phyloP scores from a whole-genome alignment of 2,888 invertebrate species.

The Liposcelis brunnea region DNA sequence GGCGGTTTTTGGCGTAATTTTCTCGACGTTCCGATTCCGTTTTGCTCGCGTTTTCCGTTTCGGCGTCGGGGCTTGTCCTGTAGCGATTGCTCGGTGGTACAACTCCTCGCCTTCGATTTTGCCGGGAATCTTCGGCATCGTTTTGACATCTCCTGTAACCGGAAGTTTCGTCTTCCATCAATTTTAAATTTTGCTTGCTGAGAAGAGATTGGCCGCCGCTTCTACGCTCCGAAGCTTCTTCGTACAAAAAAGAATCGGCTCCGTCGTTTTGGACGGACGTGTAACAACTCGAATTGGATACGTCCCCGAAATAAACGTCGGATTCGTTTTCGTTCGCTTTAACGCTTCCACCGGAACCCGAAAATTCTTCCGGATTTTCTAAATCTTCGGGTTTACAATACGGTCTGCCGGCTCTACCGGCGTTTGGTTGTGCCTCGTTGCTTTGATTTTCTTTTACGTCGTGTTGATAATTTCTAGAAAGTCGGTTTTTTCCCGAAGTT shows the following conservation, averaged over 20 bases:
- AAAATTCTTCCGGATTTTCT: too few species aligned
- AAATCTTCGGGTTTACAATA: conserved; percentile 39
- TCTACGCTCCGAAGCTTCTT: too few species aligned
- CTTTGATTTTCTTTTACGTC: too few species aligned
- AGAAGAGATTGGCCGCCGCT: not conserved
- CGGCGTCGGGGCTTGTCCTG: not conserved
- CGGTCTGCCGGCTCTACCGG: conserved; percentile 26
- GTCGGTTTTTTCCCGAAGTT: too few species aligned
- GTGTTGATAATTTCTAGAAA: not conserved
- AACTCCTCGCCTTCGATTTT: too few species aligned
- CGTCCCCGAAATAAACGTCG: conserved; percentile 73
- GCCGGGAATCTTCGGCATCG: too few species aligned
- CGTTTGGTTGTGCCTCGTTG: conserved; percentile 22
- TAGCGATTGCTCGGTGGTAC: too few species aligned
- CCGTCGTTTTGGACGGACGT: conserved; percentile 42
- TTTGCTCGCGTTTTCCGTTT: too few species aligned
- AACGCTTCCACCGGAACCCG: conserved; percentile 26
- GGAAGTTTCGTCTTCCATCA: conserved; percentile 1
- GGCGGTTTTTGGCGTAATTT: too few species aligned
- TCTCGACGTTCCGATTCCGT: too few species aligned
- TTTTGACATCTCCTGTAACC: not conserved
- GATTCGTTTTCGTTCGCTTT: conserved; percentile 39
- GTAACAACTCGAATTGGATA: conserved; percentile 61
- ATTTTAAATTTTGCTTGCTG: conserved; percentile 9
- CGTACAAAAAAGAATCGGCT: conserved; percentile 38